Conservation (phyloP, 2,797 vertebrate species). For the Megalops cyprinoides region DNA sequence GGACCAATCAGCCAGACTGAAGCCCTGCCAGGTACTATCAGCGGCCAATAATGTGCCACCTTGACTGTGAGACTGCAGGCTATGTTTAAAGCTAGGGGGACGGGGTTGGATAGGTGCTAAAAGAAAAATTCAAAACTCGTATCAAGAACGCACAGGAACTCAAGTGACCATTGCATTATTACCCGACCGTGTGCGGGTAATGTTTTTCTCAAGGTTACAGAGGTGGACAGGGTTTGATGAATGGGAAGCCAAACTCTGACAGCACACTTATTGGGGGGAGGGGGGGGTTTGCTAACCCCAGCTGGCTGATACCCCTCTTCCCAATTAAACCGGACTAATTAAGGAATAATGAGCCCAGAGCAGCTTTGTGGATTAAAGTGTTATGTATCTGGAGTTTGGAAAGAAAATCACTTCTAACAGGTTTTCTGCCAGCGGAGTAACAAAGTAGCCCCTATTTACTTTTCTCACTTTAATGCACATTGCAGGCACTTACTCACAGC, state of each 20-base stretch:
- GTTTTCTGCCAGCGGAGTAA: neutral
- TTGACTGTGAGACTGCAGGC: neutral
- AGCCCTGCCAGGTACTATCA: too few species aligned
- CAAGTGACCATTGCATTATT: too few species aligned
- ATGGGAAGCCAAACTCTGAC: neutral
- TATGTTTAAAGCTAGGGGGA: neutral
- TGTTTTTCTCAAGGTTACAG: neutral
- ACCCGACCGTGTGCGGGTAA: neutral
- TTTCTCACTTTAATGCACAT: neutral
- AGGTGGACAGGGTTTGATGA: neutral
- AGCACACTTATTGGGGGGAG: neutral
- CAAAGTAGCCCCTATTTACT: neutral
- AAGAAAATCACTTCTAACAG: neutral
- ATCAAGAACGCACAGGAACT: neutral
- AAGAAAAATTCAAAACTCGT: neutral
- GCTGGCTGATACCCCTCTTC: slow-evolving; percentile 3
- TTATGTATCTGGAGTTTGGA: slow-evolving; percentile 52
- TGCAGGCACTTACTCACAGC: too few species aligned
- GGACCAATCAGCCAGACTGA: too few species aligned
- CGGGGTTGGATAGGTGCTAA: neutral
- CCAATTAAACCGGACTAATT: slow-evolving; percentile 45
- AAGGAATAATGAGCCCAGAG: slow-evolving; percentile 62
- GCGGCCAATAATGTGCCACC: too few species aligned
- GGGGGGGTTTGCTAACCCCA: neutral
- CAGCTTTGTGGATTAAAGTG: slow-evolving; percentile 65